Conservation (phyloP, 2,113 vertebrate species). For the Crocuta crocuta region DNA sequence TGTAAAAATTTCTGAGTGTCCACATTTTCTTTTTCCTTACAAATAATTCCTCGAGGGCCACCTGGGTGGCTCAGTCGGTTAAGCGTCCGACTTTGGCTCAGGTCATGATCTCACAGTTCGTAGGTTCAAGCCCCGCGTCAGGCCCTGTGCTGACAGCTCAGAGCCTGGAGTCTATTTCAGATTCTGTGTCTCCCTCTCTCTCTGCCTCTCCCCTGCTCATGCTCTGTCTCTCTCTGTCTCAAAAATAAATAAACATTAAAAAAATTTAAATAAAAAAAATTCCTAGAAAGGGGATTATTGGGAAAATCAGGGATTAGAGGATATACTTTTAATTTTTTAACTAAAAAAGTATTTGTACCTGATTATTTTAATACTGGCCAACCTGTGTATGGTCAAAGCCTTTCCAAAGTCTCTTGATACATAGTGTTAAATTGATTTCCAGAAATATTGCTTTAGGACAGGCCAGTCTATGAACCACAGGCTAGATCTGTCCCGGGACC, state of each 20-base stretch:
- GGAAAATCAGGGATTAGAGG: neutral
- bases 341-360: neutral
- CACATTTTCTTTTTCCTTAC: constrained; percentile 20
- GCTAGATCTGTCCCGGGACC: neutral
- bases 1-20: neutral
- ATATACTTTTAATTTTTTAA: constrained; percentile 32
- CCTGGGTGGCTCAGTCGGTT: too few relatives aligned
- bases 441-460: neutral
- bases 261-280: neutral
- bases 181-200: too few relatives aligned
- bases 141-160: too few relatives aligned
- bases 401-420: neutral
- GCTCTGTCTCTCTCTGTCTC: too few relatives aligned
- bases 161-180: too few relatives aligned
- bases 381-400: neutral
- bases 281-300: constrained; percentile 46
- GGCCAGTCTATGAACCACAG: neutral
- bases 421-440: neutral
- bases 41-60: neutral
- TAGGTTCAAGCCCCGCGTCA: too few relatives aligned
- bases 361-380: constrained; percentile 23
- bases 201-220: too few relatives aligned
- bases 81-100: too few relatives aligned
- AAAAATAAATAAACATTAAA: too few relatives aligned
- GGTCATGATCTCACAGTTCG: too few relatives aligned